phyloP scores from a whole-genome alignment of 1,140 invertebrate species.

The Apis dorsata region DNA sequence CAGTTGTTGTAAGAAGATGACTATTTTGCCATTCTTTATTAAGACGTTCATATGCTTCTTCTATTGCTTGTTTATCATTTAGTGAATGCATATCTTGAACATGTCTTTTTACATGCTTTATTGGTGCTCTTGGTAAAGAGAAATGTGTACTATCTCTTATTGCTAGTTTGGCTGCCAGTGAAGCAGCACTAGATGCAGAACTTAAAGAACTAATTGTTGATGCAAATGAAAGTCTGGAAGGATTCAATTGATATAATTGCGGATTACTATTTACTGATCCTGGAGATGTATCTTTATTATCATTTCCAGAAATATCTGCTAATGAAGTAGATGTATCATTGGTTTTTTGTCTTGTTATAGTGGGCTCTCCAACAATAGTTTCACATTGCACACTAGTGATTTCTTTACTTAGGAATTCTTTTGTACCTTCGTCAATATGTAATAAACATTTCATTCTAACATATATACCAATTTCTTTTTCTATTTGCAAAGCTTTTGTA shows the following conservation, averaged over 20 bases:
- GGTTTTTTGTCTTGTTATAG: conserved; percentile 51
- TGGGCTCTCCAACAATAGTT: conserved; percentile 16
- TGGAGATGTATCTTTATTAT: conserved; percentile 74
- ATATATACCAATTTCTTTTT: conserved; percentile 70
- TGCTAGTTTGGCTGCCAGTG: conserved; percentile 57
- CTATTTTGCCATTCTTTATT: conserved; percentile 74
- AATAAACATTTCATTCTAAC: conserved; percentile 72
- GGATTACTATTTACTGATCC: conserved; percentile 72
- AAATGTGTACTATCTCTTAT: conserved; percentile 64
- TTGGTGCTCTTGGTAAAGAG: conserved; percentile 62
- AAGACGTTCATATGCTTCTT: conserved; percentile 61
- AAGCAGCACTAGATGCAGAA: conserved; percentile 69
- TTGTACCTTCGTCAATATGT: conserved; percentile 71
- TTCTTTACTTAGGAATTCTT: conserved; percentile 71
- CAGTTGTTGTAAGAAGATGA: conserved; percentile 58
- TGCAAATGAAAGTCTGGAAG: conserved; percentile 68
- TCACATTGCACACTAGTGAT: conserved; percentile 69
- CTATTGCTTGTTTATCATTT: conserved; percentile 34
- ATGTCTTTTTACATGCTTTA: conserved; percentile 65
- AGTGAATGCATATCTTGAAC: conserved; percentile 20
- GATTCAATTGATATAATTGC: conserved; percentile 61
- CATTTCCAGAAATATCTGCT: conserved; percentile 77
- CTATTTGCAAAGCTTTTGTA: conserved; percentile 54
- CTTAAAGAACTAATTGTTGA: conserved; percentile 74
- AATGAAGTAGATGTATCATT: conserved; percentile 68